Evolutionary conservation across 1,140 invertebrate species (phyloP), one percentile per base, ranked within the genome.

Genomic region (Bombus difficillimus): DNA sequence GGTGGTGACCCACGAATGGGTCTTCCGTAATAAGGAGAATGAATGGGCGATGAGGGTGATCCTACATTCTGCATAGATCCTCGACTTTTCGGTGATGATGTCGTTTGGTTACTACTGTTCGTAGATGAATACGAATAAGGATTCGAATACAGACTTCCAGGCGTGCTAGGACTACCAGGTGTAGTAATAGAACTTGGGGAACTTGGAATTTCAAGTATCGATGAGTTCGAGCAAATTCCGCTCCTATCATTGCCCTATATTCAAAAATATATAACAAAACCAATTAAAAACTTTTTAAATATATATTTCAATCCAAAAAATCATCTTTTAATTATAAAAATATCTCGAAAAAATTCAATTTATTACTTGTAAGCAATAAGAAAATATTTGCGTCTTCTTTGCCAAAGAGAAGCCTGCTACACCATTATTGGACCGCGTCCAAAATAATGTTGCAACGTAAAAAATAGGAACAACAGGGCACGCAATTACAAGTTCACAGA

Each of bases 101-200:
- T 87, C 8, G 91, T 87, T 39, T 94, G 91, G 37, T 92, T 87
- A 59, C 90, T 93, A 66, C 85, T 92, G 32, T 86, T 91, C 41
- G 86, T 91, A 43, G 88, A 88, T 9, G 93, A 92, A 66, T 93
- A 94, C 2, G 86, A 92, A 81, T 94, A 94, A 0, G 93, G 90
- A 88, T 93, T 93, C 0, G 94, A 95, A 83, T 95, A 96, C 81
- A 95, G 89, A 92, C 96, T 96, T 82, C 95, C 93, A 76, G 96
- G 95, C 83, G 95, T 96, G 91, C 96, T 95, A 78, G 96, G 96
- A 91, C 95, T 96, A 89, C 95, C 94, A 76, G 96, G 94, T 88
- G 96, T 95, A 75, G 94, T 92, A 25, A 93, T 57, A 4, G 94
- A 94, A 73, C 86, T 93, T 25, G 94, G 94, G 34, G 94, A 94